Evolutionary conservation across 2,888 invertebrate genomes (phyloP).

Genomic region (Tetranychus truncatus): DNA sequence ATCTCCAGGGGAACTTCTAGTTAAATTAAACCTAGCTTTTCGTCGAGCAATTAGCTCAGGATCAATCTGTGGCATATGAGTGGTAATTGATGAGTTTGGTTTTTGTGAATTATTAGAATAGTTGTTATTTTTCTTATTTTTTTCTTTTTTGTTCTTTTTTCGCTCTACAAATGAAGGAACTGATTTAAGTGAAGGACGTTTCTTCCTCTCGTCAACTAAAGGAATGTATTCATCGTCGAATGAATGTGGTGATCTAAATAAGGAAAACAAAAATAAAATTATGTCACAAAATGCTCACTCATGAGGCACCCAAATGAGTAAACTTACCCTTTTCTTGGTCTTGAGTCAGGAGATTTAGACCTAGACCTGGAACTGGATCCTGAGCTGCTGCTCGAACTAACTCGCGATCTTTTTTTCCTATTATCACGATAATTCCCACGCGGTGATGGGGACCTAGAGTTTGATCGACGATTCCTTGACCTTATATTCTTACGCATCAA

Average conservation of each 20-base stretch:
- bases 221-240: background rate
- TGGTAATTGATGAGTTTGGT: constrained; percentile 3
- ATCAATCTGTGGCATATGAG: background rate
- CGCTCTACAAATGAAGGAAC: background rate
- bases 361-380: constrained; percentile 31
- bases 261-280: background rate
- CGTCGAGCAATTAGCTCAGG: constrained; percentile 14
- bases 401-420: constrained; percentile 26
- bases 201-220: background rate
- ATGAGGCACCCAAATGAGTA: too few species aligned
- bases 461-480: too few species aligned
- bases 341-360: constrained; percentile 17
- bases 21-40: constrained; percentile 18
- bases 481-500: too few species aligned
- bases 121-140: constrained; percentile 13
- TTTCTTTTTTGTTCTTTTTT: constrained; percentile 19
- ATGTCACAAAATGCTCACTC: background rate
- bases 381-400: constrained; percentile 31
- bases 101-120: background rate
- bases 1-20: background rate
- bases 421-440: too few species aligned
- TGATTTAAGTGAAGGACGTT: background rate
- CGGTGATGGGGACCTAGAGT: too few species aligned
- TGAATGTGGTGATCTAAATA: background rate
- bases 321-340: too few species aligned